Evolutionary conservation across 2,797 vertebrate species (phyloP).

Genomic region (Brachymystax lenok): DNA sequence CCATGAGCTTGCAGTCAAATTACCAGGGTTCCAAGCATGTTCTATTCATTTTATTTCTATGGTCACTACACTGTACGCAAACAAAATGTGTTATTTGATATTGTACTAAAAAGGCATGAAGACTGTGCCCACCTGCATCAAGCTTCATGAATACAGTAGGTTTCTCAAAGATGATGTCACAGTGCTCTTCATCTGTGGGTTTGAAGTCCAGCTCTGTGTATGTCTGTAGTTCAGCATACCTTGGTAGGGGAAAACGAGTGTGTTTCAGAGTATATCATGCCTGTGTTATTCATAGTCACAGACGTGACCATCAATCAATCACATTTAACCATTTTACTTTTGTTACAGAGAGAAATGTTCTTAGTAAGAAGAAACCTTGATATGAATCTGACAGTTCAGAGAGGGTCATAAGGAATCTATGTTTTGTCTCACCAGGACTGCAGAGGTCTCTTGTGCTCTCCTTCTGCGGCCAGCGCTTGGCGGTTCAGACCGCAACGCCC

Average conservation of each 20-base stretch:
- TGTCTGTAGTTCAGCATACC: constrained; percentile 92
- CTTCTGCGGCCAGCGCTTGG: constrained; percentile 76
- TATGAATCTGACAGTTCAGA: background rate
- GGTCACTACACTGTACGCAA: too few species aligned
- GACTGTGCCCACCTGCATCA: constrained; percentile 84
- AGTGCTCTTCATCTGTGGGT: constrained; percentile 79
- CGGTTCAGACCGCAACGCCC: constrained; percentile 83
- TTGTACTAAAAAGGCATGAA: background rate
- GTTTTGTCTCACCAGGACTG: constrained; percentile 90
- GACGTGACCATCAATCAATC: too few species aligned
- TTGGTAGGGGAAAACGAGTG: constrained; percentile 51
- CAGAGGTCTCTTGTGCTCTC: constrained; percentile 92
- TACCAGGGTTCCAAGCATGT: too few species aligned
- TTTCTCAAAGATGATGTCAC: constrained; percentile 87
- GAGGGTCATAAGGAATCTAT: background rate
- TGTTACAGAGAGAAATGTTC: background rate
- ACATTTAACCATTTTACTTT: background rate
- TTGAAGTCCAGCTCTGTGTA: constrained; percentile 84
- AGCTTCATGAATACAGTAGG: constrained; percentile 96
- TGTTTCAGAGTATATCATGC: background rate
- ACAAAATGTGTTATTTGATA: background rate
- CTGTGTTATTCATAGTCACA: background rate
- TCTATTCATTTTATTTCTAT: too few species aligned
- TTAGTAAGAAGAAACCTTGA: background rate
- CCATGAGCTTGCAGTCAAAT: too few species aligned